A percentile compares a stretch with the other conserved stretches of the same genome.
Conservation (phyloP, 2,113 vertebrate genomes). For the Macaca fascicularis region DNA sequence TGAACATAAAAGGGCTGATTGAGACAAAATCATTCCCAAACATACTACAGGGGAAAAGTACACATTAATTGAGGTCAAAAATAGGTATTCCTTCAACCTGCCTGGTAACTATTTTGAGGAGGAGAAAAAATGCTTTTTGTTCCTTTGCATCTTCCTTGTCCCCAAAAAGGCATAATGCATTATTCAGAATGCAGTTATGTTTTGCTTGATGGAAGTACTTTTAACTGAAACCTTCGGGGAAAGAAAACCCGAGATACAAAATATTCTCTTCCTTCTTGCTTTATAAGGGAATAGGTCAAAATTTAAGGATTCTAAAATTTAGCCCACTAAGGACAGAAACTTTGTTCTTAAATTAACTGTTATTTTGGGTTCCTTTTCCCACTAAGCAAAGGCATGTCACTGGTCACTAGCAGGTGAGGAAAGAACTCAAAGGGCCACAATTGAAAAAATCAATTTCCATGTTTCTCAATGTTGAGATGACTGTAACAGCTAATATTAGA, state of each 20-base stretch:
- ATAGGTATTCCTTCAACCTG: background rate
- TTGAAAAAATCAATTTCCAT: background rate
- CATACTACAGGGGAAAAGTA: background rate
- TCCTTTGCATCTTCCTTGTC: background rate
- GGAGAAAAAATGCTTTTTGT: background rate
- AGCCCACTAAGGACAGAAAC: background rate
- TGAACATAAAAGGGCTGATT: background rate
- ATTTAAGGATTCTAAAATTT: conserved; percentile 1
- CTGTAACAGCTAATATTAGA: background rate
- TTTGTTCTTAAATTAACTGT: background rate
- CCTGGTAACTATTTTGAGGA: background rate
- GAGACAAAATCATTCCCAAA: background rate
- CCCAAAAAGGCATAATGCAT: background rate
- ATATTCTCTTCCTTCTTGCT: background rate
- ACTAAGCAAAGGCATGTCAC: background rate
- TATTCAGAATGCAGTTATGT: conserved; percentile 7
- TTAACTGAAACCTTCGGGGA: background rate
- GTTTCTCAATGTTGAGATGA: background rate
- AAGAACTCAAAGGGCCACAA: background rate
- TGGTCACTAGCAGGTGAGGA: background rate
- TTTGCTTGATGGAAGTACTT: background rate
- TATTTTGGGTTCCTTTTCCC: background rate
- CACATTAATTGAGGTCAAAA: background rate
- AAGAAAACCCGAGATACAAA: background rate
- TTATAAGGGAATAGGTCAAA: background rate